phyloP scores from a whole-genome alignment of 2,888 invertebrate genomes.

The Anthoptus insignis region DNA sequence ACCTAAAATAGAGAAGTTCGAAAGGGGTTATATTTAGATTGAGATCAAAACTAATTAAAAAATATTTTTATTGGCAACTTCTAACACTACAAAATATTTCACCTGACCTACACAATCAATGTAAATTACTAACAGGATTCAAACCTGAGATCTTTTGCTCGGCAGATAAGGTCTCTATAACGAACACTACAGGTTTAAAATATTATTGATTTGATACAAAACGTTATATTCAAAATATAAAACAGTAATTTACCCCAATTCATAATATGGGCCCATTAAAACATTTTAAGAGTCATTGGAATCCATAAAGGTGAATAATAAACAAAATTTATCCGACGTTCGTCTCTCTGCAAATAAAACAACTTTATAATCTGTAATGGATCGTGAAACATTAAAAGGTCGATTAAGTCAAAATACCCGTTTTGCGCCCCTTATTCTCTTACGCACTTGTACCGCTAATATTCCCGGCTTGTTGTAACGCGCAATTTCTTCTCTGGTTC shows the following conservation, averaged over 20 bases:
- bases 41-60: no score
- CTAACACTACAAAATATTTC: no score
- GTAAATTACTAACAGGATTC: no score
- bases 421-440: background rate
- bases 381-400: background rate
- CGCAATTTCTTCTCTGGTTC: conserved; percentile 57
- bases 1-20: no score
- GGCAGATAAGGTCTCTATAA: background rate
- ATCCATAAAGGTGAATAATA: background rate
- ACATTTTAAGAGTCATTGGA: background rate
- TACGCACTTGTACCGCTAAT: conserved; percentile 9
- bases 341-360: background rate
- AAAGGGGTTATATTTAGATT: no score
- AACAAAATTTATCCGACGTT: background rate
- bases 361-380: background rate
- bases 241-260: background rate
- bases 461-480: conserved; percentile 43
- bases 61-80: no score
- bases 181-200: background rate
- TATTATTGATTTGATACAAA: background rate
- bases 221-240: background rate
- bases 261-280: background rate
- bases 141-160: background rate
- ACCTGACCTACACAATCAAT: no score
- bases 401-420: background rate